Conservation (phyloP, 2,888 invertebrate species). For the Aleiodes alternator region DNA sequence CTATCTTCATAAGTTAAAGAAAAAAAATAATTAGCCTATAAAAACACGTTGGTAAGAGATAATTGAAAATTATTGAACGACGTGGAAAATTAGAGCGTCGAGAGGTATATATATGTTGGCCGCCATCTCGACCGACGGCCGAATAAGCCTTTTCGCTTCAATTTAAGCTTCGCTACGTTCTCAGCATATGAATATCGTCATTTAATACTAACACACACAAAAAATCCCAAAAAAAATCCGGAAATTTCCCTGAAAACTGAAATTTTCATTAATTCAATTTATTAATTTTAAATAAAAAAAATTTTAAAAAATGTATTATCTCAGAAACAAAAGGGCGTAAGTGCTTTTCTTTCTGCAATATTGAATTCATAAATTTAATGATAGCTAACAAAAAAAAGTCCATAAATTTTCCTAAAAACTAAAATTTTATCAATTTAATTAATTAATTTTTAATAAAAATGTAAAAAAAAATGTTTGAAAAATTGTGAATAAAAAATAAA, state of each 20-base stretch:
- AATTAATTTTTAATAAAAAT: background rate
- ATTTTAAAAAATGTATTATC: too few relatives aligned
- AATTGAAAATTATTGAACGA: slow-evolving; percentile 62
- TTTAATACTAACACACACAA: background rate
- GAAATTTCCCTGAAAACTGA: background rate
- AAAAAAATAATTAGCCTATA: slow-evolving; percentile 61
- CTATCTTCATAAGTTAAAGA: slow-evolving; percentile 39
- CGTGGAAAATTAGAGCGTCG: slow-evolving; percentile 58
- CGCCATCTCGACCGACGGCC: slow-evolving; percentile 57
- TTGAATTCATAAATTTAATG: too few relatives aligned
- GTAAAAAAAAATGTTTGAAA: background rate
- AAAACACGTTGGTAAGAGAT: slow-evolving; percentile 57
- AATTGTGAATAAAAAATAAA: too few relatives aligned
- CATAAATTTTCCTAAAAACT: too few relatives aligned
- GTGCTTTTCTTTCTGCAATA: too few relatives aligned
- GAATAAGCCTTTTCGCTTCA: slow-evolving; percentile 45
- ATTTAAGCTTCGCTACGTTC: slow-evolving; percentile 41
- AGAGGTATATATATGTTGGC: slow-evolving; percentile 45
- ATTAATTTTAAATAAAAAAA: background rate
- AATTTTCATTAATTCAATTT: background rate
- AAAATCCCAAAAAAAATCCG: background rate
- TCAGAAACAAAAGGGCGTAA: too few relatives aligned
- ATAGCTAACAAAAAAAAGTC: too few relatives aligned
- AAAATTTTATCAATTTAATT: too few relatives aligned
- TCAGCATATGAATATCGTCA: slow-evolving; percentile 37